Evolutionary conservation across 2,797 vertebrate species (phyloP).

Genomic region (Hyperoplus immaculatus): DNA sequence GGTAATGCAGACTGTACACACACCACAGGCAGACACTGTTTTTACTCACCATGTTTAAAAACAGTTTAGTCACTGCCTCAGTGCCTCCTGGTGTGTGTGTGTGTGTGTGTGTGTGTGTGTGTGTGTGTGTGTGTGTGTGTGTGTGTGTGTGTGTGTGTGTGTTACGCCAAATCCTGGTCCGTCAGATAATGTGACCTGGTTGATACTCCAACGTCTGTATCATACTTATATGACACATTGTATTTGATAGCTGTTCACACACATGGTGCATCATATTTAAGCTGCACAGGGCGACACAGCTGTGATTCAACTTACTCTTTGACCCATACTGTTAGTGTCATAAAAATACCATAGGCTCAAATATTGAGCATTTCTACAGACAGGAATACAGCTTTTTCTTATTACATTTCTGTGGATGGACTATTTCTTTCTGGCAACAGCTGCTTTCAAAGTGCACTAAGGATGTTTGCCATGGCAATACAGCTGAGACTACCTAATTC

Average conservation of each 20-base stretch:
- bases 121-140: too few species aligned
- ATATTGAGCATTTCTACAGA: neutral
- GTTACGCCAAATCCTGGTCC: neutral
- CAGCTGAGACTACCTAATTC: neutral
- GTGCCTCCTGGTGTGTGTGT: too few species aligned
- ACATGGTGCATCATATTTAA: neutral
- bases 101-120: too few species aligned
- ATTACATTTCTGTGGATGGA: neutral
- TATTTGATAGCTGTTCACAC: neutral
- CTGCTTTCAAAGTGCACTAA: neutral
- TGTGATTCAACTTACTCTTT: neutral
- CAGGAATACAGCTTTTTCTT: neutral
- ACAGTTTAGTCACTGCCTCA: too few species aligned
- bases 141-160: too few species aligned
- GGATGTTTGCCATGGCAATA: neutral
- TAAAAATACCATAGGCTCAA: neutral
- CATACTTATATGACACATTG: neutral
- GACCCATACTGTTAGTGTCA: too few species aligned
- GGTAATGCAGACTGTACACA: constrained; percentile 77
- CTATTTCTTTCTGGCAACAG: neutral
- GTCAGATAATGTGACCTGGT: neutral
- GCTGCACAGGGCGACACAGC: neutral
- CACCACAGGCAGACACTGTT: neutral
- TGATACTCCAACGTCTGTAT: neutral
- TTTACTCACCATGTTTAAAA: neutral